Percentiles rank a stretch among this genome's conserved stretches.
Conservation (phyloP, 2,113 vertebrate species). For the Sitta europaea region DNA sequence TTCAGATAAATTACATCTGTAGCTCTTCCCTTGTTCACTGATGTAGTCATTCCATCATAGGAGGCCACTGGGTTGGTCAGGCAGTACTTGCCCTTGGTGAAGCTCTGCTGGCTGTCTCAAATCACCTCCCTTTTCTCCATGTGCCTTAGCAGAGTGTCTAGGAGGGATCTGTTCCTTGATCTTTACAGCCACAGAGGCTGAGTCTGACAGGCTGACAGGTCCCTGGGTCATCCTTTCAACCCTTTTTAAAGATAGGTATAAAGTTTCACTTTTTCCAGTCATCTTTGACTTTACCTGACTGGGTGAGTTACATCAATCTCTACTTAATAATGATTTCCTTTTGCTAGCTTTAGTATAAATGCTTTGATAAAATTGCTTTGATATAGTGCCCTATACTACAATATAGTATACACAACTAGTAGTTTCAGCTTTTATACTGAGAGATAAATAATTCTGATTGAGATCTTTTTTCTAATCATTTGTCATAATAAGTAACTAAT, state of each 20-base stretch:
- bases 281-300: not conserved
- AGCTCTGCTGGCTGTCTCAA: not conserved
- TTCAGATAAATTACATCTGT: not conserved
- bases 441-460: not conserved
- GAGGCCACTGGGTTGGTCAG: not conserved
- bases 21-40: not conserved
- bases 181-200: not conserved
- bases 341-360: not conserved
- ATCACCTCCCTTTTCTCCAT: too few species aligned
- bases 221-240: not conserved
- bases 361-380: not conserved
- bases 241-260: not conserved
- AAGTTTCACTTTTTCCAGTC: not conserved
- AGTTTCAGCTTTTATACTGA: not conserved
- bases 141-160: not conserved
- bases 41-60: not conserved
- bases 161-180: not conserved
- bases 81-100: not conserved
- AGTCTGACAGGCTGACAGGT: not conserved
- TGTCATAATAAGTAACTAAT: not conserved
- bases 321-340: not conserved
- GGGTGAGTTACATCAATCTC: not conserved
- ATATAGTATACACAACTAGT: not conserved
- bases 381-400: not conserved
- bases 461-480: not conserved